Evolutionary conservation across 2,113 vertebrate genomes (phyloP).

Genomic region (Pantherophis guttatus): DNA sequence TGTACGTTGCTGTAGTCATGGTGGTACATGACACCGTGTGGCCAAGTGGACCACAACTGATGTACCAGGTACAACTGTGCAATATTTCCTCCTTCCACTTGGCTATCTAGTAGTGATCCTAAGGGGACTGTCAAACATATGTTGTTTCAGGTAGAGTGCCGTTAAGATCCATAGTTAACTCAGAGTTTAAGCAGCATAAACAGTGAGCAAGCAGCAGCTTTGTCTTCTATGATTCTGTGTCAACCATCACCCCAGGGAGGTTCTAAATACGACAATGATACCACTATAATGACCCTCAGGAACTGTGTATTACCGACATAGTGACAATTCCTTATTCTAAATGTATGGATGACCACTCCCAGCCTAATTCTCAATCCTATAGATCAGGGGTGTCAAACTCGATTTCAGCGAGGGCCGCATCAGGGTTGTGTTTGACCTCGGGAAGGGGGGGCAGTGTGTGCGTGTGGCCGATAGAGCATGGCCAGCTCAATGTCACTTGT

Average conservation of each 20-base stretch:
- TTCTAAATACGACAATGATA: background rate
- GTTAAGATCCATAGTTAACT: background rate
- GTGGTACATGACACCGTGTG: background rate
- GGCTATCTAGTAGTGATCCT: background rate
- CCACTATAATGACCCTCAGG: background rate
- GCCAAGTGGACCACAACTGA: background rate
- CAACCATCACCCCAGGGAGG: background rate
- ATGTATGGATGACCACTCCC: background rate
- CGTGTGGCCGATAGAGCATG: no score
- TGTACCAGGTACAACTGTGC: background rate
- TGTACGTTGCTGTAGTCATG: background rate
- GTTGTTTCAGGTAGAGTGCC: background rate
- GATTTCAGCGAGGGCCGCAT: no score
- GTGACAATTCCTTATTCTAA: background rate
- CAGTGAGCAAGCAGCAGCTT: background rate
- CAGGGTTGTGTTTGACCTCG: no score
- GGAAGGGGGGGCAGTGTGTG: no score
- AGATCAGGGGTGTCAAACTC: background rate
- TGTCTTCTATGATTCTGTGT: background rate
- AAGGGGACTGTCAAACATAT: background rate
- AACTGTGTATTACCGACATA: background rate
- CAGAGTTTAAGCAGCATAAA: background rate
- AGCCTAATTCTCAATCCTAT: background rate
- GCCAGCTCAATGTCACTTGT: no score
- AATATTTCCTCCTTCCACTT: background rate